These are phyloP conservation scores for Drosophila pseudotakahashii DNA, from an alignment of 2,888 invertebrate species.

Conservation along the genomic window DNA sequence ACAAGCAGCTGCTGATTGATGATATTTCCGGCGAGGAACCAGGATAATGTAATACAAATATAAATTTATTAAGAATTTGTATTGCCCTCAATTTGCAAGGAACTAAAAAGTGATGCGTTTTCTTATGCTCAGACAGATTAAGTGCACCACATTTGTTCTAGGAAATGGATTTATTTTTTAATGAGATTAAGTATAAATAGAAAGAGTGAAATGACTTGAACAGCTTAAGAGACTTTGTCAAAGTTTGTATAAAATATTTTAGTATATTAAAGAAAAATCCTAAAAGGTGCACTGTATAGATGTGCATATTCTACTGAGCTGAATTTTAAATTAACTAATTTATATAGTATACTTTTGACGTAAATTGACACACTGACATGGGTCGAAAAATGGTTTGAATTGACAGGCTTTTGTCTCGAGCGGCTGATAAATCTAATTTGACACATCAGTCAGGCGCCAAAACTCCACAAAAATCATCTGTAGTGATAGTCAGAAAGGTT, in stretches of 20 bases:
- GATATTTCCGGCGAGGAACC: slow-evolving; percentile 22
- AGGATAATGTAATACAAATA: slow-evolving; percentile 24
- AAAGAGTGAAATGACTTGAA: too few relatives aligned
- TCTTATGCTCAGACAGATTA: background rate
- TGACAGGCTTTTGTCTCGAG: too few relatives aligned
- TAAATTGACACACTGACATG: slow-evolving; percentile 17
- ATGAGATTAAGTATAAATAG: too few relatives aligned
- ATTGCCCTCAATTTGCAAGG: background rate
- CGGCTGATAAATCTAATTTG: slow-evolving; percentile 9
- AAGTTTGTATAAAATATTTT: too few relatives aligned
- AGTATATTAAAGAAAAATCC: too few relatives aligned
- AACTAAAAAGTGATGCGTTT: background rate
- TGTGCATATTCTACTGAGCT: too few relatives aligned
- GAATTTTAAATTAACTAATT: background rate
- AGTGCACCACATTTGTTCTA: background rate
- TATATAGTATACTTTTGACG: slow-evolving; percentile 2
- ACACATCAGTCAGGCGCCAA: background rate
- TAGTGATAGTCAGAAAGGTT: background rate
- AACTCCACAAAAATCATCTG: background rate
- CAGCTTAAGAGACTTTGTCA: too few relatives aligned
- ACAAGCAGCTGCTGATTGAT: slow-evolving; percentile 32
- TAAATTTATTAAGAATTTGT: background rate
- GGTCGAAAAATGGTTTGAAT: slow-evolving; percentile 10
- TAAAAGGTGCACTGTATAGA: too few relatives aligned
- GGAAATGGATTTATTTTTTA: too few relatives aligned